Conservation (phyloP, 2,888 invertebrate genomes). For the Hemaris fuciformis region DNA sequence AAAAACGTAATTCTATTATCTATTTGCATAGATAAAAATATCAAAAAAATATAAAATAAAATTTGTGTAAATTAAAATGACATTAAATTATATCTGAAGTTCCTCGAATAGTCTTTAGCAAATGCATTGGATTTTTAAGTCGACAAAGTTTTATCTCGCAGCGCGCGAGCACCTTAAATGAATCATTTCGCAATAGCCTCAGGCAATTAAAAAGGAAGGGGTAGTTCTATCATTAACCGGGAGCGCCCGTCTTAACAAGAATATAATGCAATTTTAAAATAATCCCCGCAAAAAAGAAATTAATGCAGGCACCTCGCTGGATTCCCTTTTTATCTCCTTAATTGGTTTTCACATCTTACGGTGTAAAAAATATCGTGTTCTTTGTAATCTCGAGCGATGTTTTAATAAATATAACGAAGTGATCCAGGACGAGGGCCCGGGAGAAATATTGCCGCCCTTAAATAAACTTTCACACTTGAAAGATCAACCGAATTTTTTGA, state of each 20-base stretch:
- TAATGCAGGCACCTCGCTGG: constrained; percentile 81
- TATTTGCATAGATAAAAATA: not conserved
- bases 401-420: constrained; percentile 82
- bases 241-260: constrained; percentile 77
- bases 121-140: constrained; percentile 37
- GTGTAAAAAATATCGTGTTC: constrained; percentile 81
- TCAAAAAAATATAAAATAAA: not conserved
- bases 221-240: constrained; percentile 79
- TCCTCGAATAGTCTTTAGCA: not conserved
- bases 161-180: constrained; percentile 73
- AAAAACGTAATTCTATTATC: too few species aligned
- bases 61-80: constrained; percentile 21
- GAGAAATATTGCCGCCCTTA: constrained; percentile 78
- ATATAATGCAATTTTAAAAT: constrained; percentile 82
- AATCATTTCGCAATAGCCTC: constrained; percentile 79
- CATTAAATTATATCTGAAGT: constrained; percentile 12
- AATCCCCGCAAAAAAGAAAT: constrained; percentile 81
- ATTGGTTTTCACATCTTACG: constrained; percentile 82
- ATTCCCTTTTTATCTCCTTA: constrained; percentile 82
- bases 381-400: constrained; percentile 81
- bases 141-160: constrained; percentile 67
- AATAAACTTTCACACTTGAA: constrained; percentile 80
- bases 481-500: constrained; percentile 72
- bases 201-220: constrained; percentile 80
- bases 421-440: constrained; percentile 59